phyloP scores from a whole-genome alignment of 30 jellyfish, hydroid and myxozoan genomes.

The Hydractinia echinata region DNA sequence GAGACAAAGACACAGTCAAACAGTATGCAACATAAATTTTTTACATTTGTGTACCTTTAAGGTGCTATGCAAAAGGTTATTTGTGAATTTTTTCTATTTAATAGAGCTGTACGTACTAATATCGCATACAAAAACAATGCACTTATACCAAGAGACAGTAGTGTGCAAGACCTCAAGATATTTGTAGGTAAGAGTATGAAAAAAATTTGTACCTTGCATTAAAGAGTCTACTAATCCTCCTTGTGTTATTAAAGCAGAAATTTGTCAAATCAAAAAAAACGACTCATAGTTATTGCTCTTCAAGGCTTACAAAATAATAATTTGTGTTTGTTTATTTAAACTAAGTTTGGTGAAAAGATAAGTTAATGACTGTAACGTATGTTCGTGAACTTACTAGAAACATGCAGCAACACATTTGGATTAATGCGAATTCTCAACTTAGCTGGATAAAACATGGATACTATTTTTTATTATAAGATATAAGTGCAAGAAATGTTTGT shows the following conservation, averaged over 20 bases:
- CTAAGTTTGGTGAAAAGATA: too few species aligned
- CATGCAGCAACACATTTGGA: too few species aligned
- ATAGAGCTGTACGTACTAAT: conserved; percentile 70
- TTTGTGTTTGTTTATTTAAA: too few species aligned
- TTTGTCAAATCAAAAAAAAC: background rate
- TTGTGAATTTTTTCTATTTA: background rate
- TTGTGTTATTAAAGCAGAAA: background rate
- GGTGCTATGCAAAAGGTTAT: background rate
- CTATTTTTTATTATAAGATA: too few species aligned
- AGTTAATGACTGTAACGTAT: too few species aligned
- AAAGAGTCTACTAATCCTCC: background rate
- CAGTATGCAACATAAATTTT: background rate
- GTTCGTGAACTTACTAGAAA: too few species aligned
- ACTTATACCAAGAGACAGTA: conserved; percentile 80
- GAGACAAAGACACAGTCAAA: conserved; percentile 46
- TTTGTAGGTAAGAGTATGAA: conserved; percentile 65
- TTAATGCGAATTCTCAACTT: too few species aligned
- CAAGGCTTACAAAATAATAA: too few species aligned
- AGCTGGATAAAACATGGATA: too few species aligned
- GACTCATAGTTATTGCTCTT: too few species aligned
- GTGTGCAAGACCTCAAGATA: conserved; percentile 81
- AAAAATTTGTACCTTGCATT: too few species aligned
- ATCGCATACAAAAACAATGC: conserved; percentile 80
- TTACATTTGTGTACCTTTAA: background rate
- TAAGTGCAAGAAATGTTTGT: too few species aligned